Evolutionary conservation across 1,140 invertebrate genomes (phyloP).

Genomic region (Drosophila sproati): DNA sequence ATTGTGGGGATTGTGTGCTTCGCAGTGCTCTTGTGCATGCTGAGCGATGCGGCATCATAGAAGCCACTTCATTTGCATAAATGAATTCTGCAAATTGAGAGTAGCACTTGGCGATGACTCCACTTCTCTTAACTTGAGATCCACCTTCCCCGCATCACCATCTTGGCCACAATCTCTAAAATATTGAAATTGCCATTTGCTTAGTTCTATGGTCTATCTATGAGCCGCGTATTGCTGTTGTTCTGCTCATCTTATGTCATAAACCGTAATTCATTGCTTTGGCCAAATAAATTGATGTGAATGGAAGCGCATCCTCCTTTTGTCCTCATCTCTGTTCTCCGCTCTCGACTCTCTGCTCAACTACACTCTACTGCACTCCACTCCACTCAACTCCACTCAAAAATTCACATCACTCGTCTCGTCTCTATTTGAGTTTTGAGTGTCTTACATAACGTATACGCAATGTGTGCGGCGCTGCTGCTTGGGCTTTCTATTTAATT

Average conservation of each 20-base stretch:
- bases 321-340: slow-evolving; percentile 18
- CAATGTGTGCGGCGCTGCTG: slow-evolving; percentile 40
- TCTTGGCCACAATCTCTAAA: slow-evolving; percentile 2
- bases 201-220: slow-evolving; percentile 3
- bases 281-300: slow-evolving; percentile 76
- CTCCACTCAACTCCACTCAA: slow-evolving; percentile 35
- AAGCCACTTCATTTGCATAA: slow-evolving; percentile 81
- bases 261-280: slow-evolving; percentile 76
- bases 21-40: slow-evolving; percentile 43
- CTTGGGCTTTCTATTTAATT: slow-evolving; percentile 76
- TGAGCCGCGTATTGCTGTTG: not conserved
- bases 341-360: slow-evolving; percentile 24
- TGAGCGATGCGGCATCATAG: slow-evolving; percentile 56
- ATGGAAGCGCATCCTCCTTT: slow-evolving; percentile 50
- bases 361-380: slow-evolving; percentile 8
- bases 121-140: not conserved
- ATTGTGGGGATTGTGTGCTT: not conserved
- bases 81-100: slow-evolving; percentile 82
- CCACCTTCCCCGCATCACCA: not conserved
- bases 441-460: slow-evolving; percentile 61
- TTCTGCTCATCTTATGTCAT: slow-evolving; percentile 45
- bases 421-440: slow-evolving; percentile 48
- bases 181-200: slow-evolving; percentile 11
- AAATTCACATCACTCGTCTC: slow-evolving; percentile 25
- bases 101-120: slow-evolving; percentile 61